These are phyloP conservation scores for Colostygia pectinataria DNA, from an alignment of 2,888 invertebrate genomes.

Conservation along the genomic window DNA sequence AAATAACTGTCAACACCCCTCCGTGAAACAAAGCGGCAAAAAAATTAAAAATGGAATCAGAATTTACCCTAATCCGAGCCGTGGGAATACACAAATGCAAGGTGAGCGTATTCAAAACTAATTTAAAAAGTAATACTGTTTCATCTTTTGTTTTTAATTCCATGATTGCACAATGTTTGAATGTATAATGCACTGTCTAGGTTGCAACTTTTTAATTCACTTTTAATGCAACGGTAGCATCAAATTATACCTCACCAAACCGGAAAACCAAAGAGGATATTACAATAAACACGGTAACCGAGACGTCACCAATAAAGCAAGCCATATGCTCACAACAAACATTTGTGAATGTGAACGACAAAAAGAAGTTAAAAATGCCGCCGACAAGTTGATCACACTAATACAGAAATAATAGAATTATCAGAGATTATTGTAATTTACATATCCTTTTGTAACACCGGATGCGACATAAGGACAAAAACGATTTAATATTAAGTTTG, in stretches of 20 bases:
- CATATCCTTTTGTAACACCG: slow-evolving; percentile 76
- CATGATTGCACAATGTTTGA: slow-evolving; percentile 29
- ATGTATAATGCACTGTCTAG: slow-evolving; percentile 27
- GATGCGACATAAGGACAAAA: slow-evolving; percentile 79
- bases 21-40: slow-evolving; percentile 76
- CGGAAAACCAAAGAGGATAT: slow-evolving; percentile 40
- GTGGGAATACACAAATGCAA: slow-evolving; percentile 80
- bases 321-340: slow-evolving; percentile 74
- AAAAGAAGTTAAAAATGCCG: slow-evolving; percentile 53
- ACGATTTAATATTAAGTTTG: slow-evolving; percentile 81
- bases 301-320: slow-evolving; percentile 47
- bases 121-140: slow-evolving; percentile 81
- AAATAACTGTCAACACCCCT: slow-evolving; percentile 83
- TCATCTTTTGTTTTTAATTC: slow-evolving; percentile 56
- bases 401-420: slow-evolving; percentile 79
- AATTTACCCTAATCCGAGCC: slow-evolving; percentile 74
- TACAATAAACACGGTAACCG: slow-evolving; percentile 43
- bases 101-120: slow-evolving; percentile 80
- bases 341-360: slow-evolving; percentile 46
- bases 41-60: slow-evolving; percentile 72
- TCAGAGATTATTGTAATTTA: slow-evolving; percentile 80
- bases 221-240: slow-evolving; percentile 16
- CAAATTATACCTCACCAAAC: slow-evolving; percentile 39
- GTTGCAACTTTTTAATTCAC: slow-evolving; percentile 22
- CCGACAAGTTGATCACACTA: slow-evolving; percentile 77